Evolutionary conservation across 2,888 invertebrate genomes (phyloP).

Genomic region (Neoitamus cyanurus): DNA sequence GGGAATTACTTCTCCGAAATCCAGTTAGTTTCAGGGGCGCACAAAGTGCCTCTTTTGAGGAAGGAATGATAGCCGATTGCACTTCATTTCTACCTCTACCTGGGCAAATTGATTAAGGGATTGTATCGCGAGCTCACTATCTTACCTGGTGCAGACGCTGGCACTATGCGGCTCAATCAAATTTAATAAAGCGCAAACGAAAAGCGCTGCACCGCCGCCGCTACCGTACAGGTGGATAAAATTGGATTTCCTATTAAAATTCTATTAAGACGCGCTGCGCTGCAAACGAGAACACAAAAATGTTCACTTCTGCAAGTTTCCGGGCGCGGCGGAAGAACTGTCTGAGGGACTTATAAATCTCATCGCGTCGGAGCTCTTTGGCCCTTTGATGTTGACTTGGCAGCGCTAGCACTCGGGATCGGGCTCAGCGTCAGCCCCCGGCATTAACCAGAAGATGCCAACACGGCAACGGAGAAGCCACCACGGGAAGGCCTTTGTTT

Average conservation of each 20-base stretch:
- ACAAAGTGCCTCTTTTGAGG: background rate
- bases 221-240: background rate
- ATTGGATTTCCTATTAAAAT: conserved; percentile 14
- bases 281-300: background rate
- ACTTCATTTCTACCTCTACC: background rate
- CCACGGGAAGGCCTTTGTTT: background rate
- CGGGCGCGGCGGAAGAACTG: background rate
- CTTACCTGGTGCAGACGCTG: background rate
- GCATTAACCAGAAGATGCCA: background rate
- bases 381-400: conserved; percentile 16
- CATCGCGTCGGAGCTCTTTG: background rate
- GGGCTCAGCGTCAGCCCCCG: background rate
- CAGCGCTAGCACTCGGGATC: background rate
- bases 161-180: background rate
- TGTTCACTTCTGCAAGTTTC: background rate
- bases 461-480: background rate
- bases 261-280: background rate
- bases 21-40: background rate
- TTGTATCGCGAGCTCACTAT: background rate
- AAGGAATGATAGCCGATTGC: background rate
- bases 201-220: background rate
- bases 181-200: background rate
- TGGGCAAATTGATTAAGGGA: background rate
- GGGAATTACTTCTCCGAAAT: background rate
- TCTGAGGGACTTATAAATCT: conserved; percentile 10